Evolutionary conservation across 2,888 invertebrate species (phyloP), one percentile per base, ranked within the genome.

Genomic region (Frankliniella fusca): DNA sequence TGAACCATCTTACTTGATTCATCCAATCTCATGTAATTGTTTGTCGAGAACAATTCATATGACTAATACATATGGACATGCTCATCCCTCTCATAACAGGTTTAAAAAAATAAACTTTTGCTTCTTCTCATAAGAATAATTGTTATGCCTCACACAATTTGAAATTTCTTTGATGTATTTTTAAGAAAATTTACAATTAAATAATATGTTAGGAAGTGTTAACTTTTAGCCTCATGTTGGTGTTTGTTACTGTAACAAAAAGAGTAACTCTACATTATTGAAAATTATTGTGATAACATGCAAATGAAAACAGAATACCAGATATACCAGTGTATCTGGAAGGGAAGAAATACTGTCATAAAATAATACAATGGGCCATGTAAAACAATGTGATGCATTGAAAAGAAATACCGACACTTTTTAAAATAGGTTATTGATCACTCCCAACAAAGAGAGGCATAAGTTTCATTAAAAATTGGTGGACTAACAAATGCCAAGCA

Each of bases 31-130:
- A 76, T 27, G 27, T 76, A 76, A 27, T 23, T 76, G 27, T 23
- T 76, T 38, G 38, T 27, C 27, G 27, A 76, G 70, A 23, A 27
- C n/a, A 23, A 12, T 76, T 76, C 70, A 76, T 27, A 76, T 76
- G 70, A 76, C 70, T 76, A 76, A 76, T 23, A 76, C 70, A 76
- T 23, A 76, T 76, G 70, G 27, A 12, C 27, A 76, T 76, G 70
- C 70, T 76, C 27, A 12, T 76, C 70, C 70, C 27, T 76, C 27
- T 76, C 70, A 76, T 12, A 23, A 76, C 27, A 27, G 18, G n/a
- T 61, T 76, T 76, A 27, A 76, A 23, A 76, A 76, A 76, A 76
- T 76, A 76, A 12, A 76, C 70, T 76, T 76, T 76, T 76, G 70
- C 23, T 23, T 76, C 70, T 12, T 9, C 12, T 76, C 70, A 23